Evolutionary conservation across 2,888 invertebrate genomes (phyloP).

Genomic region (Germaria angustata): DNA sequence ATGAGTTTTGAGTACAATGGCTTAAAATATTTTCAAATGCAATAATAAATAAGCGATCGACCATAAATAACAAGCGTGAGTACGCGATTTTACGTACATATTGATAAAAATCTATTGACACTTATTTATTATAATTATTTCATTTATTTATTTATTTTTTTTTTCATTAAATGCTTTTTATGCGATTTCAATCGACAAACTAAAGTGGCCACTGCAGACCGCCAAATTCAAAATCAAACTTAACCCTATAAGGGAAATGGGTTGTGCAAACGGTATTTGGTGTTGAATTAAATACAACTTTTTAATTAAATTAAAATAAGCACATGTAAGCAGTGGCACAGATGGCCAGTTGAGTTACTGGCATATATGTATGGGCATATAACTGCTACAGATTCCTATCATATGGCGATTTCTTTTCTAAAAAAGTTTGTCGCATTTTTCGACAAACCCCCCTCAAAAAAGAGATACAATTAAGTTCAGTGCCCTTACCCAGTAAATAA

Average conservation of each 20-base stretch:
- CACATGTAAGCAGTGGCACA: background rate
- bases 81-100: conserved; percentile 32
- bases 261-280: conserved; percentile 25
- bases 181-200: conserved; percentile 12
- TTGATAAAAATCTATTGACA: conserved; percentile 14
- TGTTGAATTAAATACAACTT: conserved; percentile 32
- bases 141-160: background rate
- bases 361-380: too few relatives aligned
- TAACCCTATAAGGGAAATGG: conserved; percentile 44
- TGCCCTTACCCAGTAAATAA: too few relatives aligned
- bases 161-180: background rate
- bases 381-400: too few relatives aligned
- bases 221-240: conserved; percentile 31
- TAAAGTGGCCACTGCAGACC: background rate
- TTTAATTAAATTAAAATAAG: conserved; percentile 21
- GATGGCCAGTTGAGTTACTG: background rate
- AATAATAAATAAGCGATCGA: background rate
- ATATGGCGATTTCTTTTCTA: too few relatives aligned
- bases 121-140: too few relatives aligned
- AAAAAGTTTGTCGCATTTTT: too few relatives aligned
- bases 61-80: conserved; percentile 36
- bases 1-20: background rate
- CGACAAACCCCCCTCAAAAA: too few relatives aligned
- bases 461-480: too few relatives aligned
- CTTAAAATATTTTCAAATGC: background rate